Evolutionary conservation across 2,888 invertebrate species (phyloP).

Genomic region (Gastracanthus pulcherrimus): DNA sequence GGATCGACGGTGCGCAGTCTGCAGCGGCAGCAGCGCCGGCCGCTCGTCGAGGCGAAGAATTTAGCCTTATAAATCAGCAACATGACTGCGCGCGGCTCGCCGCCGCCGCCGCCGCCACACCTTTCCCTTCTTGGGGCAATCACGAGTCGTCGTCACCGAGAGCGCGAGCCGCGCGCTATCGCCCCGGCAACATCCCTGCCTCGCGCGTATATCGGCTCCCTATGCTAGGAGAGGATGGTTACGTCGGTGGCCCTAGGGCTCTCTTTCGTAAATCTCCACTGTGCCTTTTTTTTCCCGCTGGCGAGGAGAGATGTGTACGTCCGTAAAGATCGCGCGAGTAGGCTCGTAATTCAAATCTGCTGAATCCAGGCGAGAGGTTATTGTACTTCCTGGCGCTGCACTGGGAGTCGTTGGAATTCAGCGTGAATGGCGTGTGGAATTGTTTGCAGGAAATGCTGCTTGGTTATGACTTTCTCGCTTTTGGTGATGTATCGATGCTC

Average conservation of each 20-base stretch:
- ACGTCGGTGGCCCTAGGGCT: slow-evolving; percentile 63
- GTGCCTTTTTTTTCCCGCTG: not conserved
- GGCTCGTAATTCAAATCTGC: not conserved
- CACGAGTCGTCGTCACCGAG: slow-evolving; percentile 75
- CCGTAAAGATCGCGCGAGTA: not conserved
- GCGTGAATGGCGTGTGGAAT: not conserved
- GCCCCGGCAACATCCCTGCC: slow-evolving; percentile 73
- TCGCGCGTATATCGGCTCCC: not conserved
- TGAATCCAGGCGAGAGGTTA: not conserved
- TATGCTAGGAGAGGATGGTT: slow-evolving; percentile 46
- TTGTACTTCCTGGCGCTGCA: slow-evolving; percentile 25
- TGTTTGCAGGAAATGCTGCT: not conserved
- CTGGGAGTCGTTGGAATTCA: too few species aligned
- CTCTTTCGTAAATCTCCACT: slow-evolving; percentile 60
- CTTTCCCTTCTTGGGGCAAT: slow-evolving; percentile 78
- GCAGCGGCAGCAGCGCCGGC: not conserved
- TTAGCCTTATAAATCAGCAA: slow-evolving; percentile 77
- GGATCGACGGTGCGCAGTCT: not conserved
- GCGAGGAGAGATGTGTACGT: not conserved
- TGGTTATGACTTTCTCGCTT: not conserved
- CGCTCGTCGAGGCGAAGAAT: slow-evolving; percentile 71
- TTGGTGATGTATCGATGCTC: not conserved
- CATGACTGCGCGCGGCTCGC: slow-evolving; percentile 72
- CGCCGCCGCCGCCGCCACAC: slow-evolving; percentile 73
- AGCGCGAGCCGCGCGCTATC: slow-evolving; percentile 33